Evolutionary conservation across 2,888 invertebrate species (phyloP).

Genomic region (Pterostichus madidus): DNA sequence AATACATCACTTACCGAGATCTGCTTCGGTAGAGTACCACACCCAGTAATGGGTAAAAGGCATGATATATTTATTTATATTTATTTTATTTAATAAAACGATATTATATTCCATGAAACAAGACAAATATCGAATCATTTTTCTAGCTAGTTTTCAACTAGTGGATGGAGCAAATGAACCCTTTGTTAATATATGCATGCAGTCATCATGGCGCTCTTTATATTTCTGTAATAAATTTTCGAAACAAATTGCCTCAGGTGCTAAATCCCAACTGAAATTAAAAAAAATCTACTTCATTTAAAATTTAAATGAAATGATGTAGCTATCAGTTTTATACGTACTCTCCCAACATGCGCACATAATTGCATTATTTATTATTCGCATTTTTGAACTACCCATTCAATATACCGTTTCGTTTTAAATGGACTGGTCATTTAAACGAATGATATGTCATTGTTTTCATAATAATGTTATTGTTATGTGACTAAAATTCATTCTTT

Average conservation of each 20-base stretch:
- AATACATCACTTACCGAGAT: too few species aligned
- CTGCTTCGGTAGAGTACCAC: too few species aligned
- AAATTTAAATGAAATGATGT: conserved; percentile 42
- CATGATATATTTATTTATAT: too few species aligned
- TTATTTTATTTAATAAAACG: too few species aligned
- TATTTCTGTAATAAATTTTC: conserved; percentile 23
- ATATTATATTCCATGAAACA: too few species aligned
- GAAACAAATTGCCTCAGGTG: conserved; percentile 12
- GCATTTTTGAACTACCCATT: background rate
- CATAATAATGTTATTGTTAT: too few species aligned
- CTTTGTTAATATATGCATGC: conserved; percentile 15
- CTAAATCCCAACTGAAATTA: conserved; percentile 39
- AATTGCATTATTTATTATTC: conserved; percentile 34
- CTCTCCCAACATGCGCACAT: background rate
- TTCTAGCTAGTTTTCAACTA: background rate
- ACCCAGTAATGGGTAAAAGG: too few species aligned
- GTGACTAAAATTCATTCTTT: too few species aligned
- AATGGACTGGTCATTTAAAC: too few species aligned
- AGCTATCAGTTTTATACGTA: conserved; percentile 13
- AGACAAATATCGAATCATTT: background rate
- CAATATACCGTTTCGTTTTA: background rate
- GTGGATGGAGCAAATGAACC: background rate
- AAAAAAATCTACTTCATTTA: conserved; percentile 48
- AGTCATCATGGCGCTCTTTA: conserved; percentile 22
- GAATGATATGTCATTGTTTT: too few species aligned